Evolutionary conservation across 2,888 invertebrate genomes (phyloP).

Genomic region (Xiphydria camelus): DNA sequence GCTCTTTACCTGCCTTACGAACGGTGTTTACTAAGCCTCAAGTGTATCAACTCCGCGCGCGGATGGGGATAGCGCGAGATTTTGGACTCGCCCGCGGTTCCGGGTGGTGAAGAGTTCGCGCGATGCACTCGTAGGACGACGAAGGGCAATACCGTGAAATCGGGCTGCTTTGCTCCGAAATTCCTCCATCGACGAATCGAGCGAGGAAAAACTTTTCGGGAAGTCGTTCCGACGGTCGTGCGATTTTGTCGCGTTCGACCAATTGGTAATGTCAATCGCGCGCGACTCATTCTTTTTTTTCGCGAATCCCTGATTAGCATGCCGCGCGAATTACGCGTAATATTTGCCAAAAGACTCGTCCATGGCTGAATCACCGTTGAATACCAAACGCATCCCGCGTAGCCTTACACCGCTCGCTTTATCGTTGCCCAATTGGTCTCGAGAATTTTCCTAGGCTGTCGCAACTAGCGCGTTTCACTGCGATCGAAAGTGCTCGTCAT

Average conservation of each 20-base stretch:
- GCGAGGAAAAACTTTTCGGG: no score
- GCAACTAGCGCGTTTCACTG: conserved; percentile 41
- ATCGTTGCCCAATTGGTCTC: conserved; percentile 34
- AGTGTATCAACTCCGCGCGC: conserved; percentile 7
- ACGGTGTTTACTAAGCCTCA: conserved; percentile 40
- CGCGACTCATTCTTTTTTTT: no score
- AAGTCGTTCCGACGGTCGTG: no score
- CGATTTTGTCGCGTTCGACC: no score
- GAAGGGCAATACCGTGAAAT: no score
- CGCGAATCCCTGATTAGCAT: no score
- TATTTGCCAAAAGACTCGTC: neutral
- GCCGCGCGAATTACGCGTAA: neutral
- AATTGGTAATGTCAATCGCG: no score
- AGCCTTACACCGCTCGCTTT: conserved; percentile 6
- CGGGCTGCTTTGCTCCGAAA: no score
- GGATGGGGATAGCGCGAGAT: neutral
- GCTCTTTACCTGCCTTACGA: conserved; percentile 45
- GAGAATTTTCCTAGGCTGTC: conserved; percentile 42
- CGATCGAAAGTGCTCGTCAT: conserved; percentile 37
- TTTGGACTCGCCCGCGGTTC: no score
- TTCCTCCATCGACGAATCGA: no score
- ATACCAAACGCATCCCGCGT: conserved; percentile 25
- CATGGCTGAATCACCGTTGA: conserved; percentile 10
- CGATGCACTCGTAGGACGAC: no score
- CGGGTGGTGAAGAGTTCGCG: no score